These are phyloP conservation scores for Drosophila takahashii DNA, from an alignment of 1,140 invertebrate species.

Conservation along the genomic window DNA sequence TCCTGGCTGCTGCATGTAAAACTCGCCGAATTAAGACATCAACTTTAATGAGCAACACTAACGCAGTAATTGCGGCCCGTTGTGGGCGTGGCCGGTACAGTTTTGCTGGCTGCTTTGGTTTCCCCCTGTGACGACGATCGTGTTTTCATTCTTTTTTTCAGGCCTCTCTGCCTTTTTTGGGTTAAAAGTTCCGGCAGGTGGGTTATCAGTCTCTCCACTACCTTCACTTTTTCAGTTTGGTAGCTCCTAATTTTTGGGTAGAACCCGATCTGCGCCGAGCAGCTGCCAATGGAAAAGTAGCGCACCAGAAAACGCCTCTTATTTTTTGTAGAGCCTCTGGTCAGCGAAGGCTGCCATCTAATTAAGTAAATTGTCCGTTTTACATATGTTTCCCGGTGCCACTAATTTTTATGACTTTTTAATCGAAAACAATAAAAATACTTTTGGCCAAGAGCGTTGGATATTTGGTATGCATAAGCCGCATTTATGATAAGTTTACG, in stretches of 20 bases:
- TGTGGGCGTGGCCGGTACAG: slow-evolving; percentile 65
- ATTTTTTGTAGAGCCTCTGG: slow-evolving; percentile 19
- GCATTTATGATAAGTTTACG: slow-evolving; percentile 67
- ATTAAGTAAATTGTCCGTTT: slow-evolving; percentile 81
- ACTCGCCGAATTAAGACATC: slow-evolving; percentile 78
- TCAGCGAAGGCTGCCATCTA: slow-evolving; percentile 56
- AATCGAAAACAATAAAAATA: slow-evolving; percentile 80
- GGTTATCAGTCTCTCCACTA: slow-evolving; percentile 28
- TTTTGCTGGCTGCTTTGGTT: slow-evolving; percentile 66
- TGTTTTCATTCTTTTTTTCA: slow-evolving; percentile 8
- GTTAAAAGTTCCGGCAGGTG: slow-evolving; percentile 75
- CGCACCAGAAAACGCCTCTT: slow-evolving; percentile 74
- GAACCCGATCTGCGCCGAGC: slow-evolving; percentile 26
- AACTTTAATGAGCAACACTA: slow-evolving; percentile 81
- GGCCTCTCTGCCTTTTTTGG: slow-evolving; percentile 23
- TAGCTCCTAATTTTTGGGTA: slow-evolving; percentile 59
- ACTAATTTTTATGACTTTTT: slow-evolving; percentile 73
- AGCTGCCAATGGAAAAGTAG: slow-evolving; percentile 63
- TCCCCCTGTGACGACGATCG: slow-evolving; percentile 47
- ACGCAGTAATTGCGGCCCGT: slow-evolving; percentile 72
- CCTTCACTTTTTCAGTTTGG: slow-evolving; percentile 63
- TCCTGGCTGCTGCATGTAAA: slow-evolving; percentile 63
- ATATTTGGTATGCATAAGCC: slow-evolving; percentile 57
- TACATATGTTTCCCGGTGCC: slow-evolving; percentile 68
- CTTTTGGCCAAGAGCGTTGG: slow-evolving; percentile 1